Percentiles rank a stretch among this genome's conserved stretches.
Conservation (phyloP, 1,140 invertebrate genomes). For the Aphelenchoides fujianensis region DNA sequence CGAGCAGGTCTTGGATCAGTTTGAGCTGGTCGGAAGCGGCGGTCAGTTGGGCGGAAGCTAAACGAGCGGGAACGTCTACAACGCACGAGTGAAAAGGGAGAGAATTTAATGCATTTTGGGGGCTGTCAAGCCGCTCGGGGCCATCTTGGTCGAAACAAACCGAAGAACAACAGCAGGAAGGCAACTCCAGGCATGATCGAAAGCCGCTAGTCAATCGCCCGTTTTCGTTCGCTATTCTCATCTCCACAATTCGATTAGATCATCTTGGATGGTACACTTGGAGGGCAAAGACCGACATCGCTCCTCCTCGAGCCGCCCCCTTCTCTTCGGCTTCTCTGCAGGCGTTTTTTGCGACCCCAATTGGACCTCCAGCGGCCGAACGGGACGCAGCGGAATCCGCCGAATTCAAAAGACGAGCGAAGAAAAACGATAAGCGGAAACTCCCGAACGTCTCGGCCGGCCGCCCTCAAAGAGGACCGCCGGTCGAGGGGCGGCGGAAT, state of each 20-base stretch:
- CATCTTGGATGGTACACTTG: neutral
- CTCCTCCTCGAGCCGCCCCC: too few relatives aligned
- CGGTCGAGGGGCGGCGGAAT: too few relatives aligned
- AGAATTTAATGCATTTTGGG: neutral
- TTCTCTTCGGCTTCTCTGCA: too few relatives aligned
- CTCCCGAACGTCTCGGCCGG: too few relatives aligned
- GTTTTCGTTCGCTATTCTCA: neutral
- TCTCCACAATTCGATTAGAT: neutral
- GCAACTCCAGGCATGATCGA: neutral
- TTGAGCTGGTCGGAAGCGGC: constrained; percentile 44
- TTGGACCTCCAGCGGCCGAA: too few relatives aligned
- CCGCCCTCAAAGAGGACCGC: too few relatives aligned
- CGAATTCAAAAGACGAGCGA: too few relatives aligned
- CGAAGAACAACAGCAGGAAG: neutral
- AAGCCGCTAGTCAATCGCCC: neutral
- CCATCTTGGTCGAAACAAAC: neutral
- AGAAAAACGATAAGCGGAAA: too few relatives aligned
- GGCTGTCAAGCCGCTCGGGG: neutral
- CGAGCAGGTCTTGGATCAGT: constrained; percentile 59
- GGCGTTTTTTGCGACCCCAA: too few relatives aligned
- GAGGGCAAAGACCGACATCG: neutral
- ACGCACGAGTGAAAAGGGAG: too few relatives aligned
- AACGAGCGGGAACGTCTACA: constrained; percentile 79
- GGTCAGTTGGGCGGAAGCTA: constrained; percentile 88
- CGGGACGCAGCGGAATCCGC: too few relatives aligned